Conservation (phyloP, 2,797 vertebrate genomes). For the Cuniculus paca region DNA sequence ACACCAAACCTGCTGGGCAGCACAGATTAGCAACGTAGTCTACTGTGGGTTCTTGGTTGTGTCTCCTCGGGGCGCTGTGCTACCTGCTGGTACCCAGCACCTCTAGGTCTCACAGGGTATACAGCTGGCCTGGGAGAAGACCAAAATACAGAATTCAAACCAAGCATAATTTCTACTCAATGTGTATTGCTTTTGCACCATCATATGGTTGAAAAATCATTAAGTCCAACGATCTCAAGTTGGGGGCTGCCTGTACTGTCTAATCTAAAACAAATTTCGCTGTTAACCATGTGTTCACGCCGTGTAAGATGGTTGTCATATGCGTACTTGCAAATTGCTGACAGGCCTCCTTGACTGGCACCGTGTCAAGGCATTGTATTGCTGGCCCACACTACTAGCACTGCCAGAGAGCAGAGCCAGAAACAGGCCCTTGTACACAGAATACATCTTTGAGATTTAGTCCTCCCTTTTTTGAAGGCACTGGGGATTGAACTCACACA, state of each 20-base stretch:
- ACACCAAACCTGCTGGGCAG: not conserved
- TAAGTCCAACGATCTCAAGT: too few species aligned
- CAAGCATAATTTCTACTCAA: not conserved
- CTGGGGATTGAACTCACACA: not conserved
- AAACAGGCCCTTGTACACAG: not conserved
- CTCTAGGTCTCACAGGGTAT: too few species aligned
- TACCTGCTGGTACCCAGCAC: not conserved
- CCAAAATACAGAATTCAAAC: not conserved
- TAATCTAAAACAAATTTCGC: not conserved
- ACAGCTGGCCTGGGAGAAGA: not conserved
- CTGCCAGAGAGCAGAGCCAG: not conserved
- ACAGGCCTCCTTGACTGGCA: not conserved
- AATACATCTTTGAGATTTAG: not conserved
- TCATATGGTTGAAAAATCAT: not conserved
- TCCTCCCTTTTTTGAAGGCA: not conserved
- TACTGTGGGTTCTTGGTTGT: not conserved
- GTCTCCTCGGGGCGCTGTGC: not conserved
- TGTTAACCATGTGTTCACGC: not conserved
- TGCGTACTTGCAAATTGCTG: not conserved
- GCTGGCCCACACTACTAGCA: not conserved
- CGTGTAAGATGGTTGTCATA: not conserved
- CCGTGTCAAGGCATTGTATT: accelerated
- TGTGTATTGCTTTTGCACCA: not conserved
- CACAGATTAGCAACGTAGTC: not conserved
- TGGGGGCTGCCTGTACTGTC: not conserved